phyloP scores from a whole-genome alignment of 2,888 invertebrate genomes.

The Arctia plantaginis region DNA sequence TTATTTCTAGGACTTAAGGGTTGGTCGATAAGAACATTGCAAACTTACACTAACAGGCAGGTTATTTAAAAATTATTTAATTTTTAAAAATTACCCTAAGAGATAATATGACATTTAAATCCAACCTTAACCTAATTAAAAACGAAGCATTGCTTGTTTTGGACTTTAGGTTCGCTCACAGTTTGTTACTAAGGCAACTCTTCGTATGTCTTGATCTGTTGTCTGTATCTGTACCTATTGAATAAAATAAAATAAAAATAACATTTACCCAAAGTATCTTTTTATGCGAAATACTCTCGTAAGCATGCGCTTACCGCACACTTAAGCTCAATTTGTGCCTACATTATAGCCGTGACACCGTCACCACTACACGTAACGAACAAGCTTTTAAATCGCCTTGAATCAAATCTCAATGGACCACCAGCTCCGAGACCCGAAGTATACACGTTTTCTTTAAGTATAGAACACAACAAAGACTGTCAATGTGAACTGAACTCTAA shows the following conservation, averaged over 20 bases:
- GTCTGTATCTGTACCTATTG: too few species aligned
- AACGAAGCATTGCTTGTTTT: too few species aligned
- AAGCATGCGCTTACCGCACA: conserved; percentile 11
- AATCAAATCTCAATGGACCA: conserved; percentile 56
- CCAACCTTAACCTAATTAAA: too few species aligned
- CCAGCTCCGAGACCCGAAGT: conserved; percentile 46
- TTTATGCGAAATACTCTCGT: neutral
- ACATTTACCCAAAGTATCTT: neutral
- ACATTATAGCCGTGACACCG: conserved; percentile 28
- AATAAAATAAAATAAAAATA: too few species aligned
- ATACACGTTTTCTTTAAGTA: conserved; percentile 49
- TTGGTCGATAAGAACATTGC: too few species aligned
- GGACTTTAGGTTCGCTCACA: too few species aligned
- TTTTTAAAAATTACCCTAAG: too few species aligned
- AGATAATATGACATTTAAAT: too few species aligned
- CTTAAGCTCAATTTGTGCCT: conserved; percentile 28
- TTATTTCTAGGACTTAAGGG: too few species aligned
- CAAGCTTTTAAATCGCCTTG: conserved; percentile 56
- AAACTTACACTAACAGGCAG: too few species aligned
- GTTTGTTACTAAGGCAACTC: too few species aligned
- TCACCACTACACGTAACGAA: conserved; percentile 22
- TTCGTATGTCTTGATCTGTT: too few species aligned
- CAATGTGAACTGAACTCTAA: conserved; percentile 24
- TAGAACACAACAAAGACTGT: conserved; percentile 27
- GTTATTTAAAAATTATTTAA: neutral